Percentiles rank a stretch among this genome's conserved stretches.
Conservation (phyloP, 2,888 invertebrate species). For the Microctonus hyperodae region DNA sequence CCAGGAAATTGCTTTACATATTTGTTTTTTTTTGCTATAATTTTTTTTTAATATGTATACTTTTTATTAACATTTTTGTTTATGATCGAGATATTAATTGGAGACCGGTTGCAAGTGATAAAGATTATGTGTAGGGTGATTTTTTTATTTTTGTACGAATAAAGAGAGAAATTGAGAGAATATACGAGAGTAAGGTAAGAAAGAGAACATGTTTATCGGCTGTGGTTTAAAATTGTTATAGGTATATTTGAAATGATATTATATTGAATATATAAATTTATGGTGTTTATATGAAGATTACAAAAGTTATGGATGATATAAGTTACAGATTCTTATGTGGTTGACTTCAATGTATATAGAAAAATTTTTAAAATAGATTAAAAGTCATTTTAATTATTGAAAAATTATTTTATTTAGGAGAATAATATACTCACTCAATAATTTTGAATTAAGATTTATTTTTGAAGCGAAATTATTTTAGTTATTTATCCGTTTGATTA, state of each 20-base stretch:
- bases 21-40: neutral
- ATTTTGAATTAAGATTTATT: too few species aligned
- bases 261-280: neutral
- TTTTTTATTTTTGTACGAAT: neutral
- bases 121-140: neutral
- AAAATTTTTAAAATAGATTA: too few species aligned
- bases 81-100: neutral
- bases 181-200: neutral
- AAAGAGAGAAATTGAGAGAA: neutral
- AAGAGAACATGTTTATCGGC: neutral
- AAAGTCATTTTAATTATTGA: too few species aligned
- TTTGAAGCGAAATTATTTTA: too few species aligned
- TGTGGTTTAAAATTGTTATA: too few species aligned
- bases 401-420: too few species aligned
- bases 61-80: conserved; percentile 1
- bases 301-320: neutral
- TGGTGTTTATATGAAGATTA: neutral
- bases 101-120: neutral
- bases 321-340: neutral
- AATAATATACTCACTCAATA: too few species aligned
- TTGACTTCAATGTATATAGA: neutral
- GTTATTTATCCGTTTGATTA: too few species aligned
- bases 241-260: neutral
- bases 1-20: neutral
- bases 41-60: neutral